Conservation (phyloP, 2,888 invertebrate genomes). For the Lottia scabra region DNA sequence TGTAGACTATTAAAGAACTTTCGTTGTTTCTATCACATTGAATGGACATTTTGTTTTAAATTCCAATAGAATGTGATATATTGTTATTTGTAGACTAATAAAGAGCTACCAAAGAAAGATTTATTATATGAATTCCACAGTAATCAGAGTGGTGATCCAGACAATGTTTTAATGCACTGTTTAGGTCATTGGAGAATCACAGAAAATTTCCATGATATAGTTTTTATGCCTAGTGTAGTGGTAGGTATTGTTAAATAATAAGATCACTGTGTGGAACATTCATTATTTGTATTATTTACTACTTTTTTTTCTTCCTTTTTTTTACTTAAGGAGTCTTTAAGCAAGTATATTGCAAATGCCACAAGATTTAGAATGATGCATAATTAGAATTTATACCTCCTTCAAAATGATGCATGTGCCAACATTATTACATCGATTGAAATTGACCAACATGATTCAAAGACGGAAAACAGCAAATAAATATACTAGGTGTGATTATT, state of each 20-base stretch:
- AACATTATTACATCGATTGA: too few relatives aligned
- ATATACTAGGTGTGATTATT: background rate
- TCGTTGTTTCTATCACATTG: background rate
- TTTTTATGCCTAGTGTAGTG: slow-evolving; percentile 57
- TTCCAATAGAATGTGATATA: background rate
- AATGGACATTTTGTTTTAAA: background rate
- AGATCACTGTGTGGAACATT: too few relatives aligned
- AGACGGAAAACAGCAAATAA: too few relatives aligned
- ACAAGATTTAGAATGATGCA: too few relatives aligned
- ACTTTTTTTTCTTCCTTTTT: too few relatives aligned
- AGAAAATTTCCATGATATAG: slow-evolving; percentile 59
- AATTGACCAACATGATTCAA: too few relatives aligned
- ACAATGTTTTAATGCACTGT: slow-evolving; percentile 61
- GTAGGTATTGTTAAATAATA: slow-evolving; percentile 48
- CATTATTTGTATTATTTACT: too few relatives aligned
- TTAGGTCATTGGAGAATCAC: slow-evolving; percentile 65
- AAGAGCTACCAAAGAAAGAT: slow-evolving; percentile 51
- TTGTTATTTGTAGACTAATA: slow-evolving; percentile 38
- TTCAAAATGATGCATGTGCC: too few relatives aligned
- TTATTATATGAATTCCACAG: slow-evolving; percentile 65
- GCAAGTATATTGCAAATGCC: too few relatives aligned
- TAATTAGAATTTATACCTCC: too few relatives aligned
- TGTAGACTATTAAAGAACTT: background rate
- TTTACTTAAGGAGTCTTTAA: too few relatives aligned
- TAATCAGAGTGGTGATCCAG: slow-evolving; percentile 61